A percentile compares a stretch with the other conserved stretches of the same genome.
Evolutionary conservation across 2,888 invertebrate genomes (phyloP).

Genomic region (Cataglyphis cursor): DNA sequence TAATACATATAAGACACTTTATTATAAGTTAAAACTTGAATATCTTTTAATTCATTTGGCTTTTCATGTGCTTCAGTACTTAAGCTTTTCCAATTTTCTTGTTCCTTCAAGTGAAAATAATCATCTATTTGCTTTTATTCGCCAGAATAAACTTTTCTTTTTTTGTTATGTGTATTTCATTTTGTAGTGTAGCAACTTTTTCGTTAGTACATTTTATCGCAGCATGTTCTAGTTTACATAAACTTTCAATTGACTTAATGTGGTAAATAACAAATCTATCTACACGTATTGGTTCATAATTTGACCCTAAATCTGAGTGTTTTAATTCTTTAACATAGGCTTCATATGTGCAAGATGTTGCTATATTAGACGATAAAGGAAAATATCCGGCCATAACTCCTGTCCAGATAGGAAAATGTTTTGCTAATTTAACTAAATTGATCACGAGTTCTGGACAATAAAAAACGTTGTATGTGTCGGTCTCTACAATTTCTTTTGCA

Average conservation of each 20-base stretch:
- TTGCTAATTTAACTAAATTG: slow-evolving; percentile 12
- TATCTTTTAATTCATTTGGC: background rate
- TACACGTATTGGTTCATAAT: too few relatives aligned
- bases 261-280: too few relatives aligned
- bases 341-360: slow-evolving; percentile 8
- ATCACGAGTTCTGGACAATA: slow-evolving; percentile 8
- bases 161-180: background rate
- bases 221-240: background rate
- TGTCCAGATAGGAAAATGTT: slow-evolving; percentile 3
- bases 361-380: background rate
- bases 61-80: background rate
- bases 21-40: background rate
- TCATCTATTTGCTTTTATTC: background rate
- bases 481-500: background rate
- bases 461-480: background rate
- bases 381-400: background rate
- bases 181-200: background rate
- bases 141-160: background rate
- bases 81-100: slow-evolving; percentile 15
- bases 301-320: too few relatives aligned
- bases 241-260: too few relatives aligned
- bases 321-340: slow-evolving; percentile 11
- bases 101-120: background rate
- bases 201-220: background rate
- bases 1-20: background rate